Evolutionary conservation across 2,888 invertebrate genomes (phyloP).

Genomic region (Lasius fuliginosus): DNA sequence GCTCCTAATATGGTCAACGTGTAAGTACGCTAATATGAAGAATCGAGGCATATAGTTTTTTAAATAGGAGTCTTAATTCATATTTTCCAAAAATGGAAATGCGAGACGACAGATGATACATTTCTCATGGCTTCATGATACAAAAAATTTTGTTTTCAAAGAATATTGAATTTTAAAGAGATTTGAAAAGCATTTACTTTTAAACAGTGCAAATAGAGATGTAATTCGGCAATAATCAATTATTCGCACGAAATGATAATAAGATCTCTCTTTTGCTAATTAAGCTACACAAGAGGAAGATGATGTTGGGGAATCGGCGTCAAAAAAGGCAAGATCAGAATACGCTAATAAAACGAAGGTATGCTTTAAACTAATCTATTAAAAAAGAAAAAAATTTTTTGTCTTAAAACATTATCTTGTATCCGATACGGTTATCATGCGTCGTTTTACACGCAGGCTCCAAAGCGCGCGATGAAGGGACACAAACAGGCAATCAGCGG

Average conservation of each 20-base stretch:
- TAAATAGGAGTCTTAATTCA: neutral
- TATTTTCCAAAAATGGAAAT: neutral
- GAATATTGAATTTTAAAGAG: neutral
- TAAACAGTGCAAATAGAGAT: neutral
- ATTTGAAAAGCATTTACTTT: neutral
- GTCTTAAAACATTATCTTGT: neutral
- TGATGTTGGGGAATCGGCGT: constrained; percentile 88
- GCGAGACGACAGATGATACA: no score
- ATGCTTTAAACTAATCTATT: constrained; percentile 73
- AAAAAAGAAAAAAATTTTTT: neutral
- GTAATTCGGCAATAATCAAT: neutral
- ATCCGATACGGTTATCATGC: neutral
- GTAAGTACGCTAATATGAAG: constrained; percentile 84
- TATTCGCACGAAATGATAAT: neutral
- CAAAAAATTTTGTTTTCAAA: constrained; percentile 15
- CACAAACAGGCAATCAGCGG: constrained; percentile 97
- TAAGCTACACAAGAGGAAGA: constrained; percentile 85
- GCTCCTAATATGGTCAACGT: constrained; percentile 96
- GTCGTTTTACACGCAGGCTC: constrained; percentile 88
- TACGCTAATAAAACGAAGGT: constrained; percentile 88
- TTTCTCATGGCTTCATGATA: neutral
- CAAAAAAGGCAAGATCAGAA: constrained; percentile 89
- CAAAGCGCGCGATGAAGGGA: constrained; percentile 95
- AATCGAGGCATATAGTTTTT: neutral
- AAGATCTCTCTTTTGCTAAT: neutral